phyloP scores from a whole-genome alignment of 2,888 invertebrate species.

The Netelia fuscicornis region DNA sequence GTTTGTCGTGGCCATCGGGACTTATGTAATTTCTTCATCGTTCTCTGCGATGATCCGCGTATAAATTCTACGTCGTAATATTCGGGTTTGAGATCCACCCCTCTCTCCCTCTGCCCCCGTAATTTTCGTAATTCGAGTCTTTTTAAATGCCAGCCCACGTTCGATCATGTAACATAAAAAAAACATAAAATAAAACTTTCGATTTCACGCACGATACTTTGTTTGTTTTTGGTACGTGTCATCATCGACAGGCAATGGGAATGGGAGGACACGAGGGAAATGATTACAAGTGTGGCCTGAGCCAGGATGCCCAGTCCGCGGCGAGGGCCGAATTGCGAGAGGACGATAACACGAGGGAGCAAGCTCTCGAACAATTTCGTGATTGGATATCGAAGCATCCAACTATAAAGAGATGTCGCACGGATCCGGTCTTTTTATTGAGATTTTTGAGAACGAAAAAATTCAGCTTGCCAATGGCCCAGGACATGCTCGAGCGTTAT shows the following conservation, averaged over 20 bases:
- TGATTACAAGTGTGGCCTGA: slow-evolving; percentile 77
- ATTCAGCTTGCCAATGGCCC: slow-evolving; percentile 93
- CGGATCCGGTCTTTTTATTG: slow-evolving; percentile 92
- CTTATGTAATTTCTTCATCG: slow-evolving; percentile 16
- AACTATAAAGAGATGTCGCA: slow-evolving; percentile 92
- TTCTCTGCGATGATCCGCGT: neutral
- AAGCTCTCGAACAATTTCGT: slow-evolving; percentile 91
- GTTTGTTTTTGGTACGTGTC: neutral
- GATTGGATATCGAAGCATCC: slow-evolving; percentile 94
- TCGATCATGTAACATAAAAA: neutral
- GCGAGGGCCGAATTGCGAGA: slow-evolving; percentile 89
- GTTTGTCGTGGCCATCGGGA: neutral
- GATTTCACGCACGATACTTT: neutral
- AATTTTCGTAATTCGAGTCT: neutral
- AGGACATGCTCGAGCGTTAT: slow-evolving; percentile 95
- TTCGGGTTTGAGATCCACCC: neutral
- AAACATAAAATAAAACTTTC: neutral
- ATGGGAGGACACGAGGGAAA: slow-evolving; percentile 73
- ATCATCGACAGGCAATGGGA: slow-evolving; percentile 56
- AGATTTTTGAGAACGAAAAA: slow-evolving; percentile 95
- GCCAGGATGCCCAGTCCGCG: slow-evolving; percentile 72
- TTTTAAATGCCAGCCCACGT: neutral
- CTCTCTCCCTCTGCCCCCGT: no score
- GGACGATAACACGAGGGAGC: slow-evolving; percentile 90
- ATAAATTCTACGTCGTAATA: neutral